Base-by-base conservation (phyloP, 1,140 invertebrate genomes). In the Drosophila equinoxialis region DNA sequence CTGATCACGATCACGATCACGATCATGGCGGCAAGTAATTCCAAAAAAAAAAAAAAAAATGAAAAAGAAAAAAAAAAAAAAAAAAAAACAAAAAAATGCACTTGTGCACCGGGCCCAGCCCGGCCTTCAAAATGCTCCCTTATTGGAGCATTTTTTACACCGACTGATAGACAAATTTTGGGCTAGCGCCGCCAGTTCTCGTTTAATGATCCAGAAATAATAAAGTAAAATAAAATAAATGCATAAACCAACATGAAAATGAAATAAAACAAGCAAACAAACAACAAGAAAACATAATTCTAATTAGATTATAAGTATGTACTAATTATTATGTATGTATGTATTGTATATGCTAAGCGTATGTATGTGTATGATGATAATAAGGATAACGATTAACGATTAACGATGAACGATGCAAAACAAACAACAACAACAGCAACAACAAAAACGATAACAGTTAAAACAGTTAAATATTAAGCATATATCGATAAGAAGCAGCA, bases 101-200 rank as follows among this genome's bases (percentile, higher is more conserved):
- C 71, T 73, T 45, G 76, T 64, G 75, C 60, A 74, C 71, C 64
- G 71, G 71, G 72, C 72, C 72, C 71, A 74, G 71, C 64, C 71
- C 64, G 78, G 58, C 74, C 69, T 69, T 62, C 66, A 65, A 73
- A 81, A 37, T 65, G 58, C 41, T 62, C 80, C 80, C 65, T 65
- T 74, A 71, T 79, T 66, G 72, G 77, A 68, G 65, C 67, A 68
- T 80, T 62, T 78, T 78, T 77, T 66, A 83, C 68, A 83, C 82
- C 69, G 81, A 84, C 81, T 84, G 81, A 84, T 84, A 84, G 81
- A 75, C 59, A 71, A 62, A 77, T 85, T 84, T 82, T 83, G 66
- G 62, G 71, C 67, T 65, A 59, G 70, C 72, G 82, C 78, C 64
- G 66, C 69, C 80, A 77, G 69, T 83, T 84, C 77, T 84, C 63